Conservation (phyloP, 2,113 vertebrate genomes). For the Menura novaehollandiae region DNA sequence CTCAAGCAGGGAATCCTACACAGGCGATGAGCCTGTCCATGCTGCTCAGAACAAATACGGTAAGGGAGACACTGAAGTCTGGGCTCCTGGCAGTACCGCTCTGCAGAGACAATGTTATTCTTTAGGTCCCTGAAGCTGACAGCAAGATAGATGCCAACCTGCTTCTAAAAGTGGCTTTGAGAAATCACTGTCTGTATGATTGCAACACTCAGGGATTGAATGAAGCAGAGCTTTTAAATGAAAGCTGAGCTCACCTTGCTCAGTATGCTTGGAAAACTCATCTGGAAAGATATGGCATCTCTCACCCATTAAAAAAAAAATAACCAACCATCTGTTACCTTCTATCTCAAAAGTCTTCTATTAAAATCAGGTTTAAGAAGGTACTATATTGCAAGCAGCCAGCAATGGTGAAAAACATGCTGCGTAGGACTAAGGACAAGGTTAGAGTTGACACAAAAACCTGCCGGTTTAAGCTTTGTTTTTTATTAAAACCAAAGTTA, state of each 20-base stretch:
- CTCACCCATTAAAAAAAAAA: background rate
- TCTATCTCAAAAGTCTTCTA: background rate
- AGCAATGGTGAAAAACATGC: background rate
- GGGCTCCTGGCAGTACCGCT: background rate
- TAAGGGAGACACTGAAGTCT: background rate
- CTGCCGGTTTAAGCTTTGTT: background rate
- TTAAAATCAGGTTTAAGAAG: background rate
- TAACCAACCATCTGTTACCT: background rate
- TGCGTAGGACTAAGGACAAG: background rate
- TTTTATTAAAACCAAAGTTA: background rate
- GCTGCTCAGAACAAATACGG: background rate
- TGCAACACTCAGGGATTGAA: background rate
- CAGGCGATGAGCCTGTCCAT: background rate
- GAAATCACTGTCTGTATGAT: background rate
- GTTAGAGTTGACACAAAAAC: background rate
- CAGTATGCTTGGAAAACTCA: background rate
- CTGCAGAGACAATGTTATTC: background rate
- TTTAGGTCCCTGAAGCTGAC: background rate
- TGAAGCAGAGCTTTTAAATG: background rate
- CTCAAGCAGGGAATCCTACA: background rate
- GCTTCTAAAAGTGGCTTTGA: background rate
- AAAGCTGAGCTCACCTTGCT: slow-evolving; percentile 4
- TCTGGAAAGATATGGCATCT: background rate
- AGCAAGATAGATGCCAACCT: background rate
- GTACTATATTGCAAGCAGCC: background rate